Conservation (phyloP, 2,888 invertebrate genomes). For the Sarcophaga subvicina region DNA sequence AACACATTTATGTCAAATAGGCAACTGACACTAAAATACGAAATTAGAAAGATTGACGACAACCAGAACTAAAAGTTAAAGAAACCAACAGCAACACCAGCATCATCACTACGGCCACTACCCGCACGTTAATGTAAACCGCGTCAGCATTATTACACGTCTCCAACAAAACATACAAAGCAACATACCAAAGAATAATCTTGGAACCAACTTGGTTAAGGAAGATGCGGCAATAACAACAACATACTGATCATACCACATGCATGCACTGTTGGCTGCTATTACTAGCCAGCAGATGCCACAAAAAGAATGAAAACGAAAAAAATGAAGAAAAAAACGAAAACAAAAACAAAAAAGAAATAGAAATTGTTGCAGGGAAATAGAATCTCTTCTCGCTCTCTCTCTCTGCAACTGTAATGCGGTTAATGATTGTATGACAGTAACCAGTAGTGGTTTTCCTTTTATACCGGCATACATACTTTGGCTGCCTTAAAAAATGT, state of each 20-base stretch:
- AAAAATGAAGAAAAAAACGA: no score
- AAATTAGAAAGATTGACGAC: slow-evolving; percentile 55
- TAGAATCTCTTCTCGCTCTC: no score
- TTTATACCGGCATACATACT: no score
- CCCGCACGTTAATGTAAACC: not conserved
- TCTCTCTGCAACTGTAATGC: slow-evolving; percentile 32
- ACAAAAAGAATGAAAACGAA: not conserved
- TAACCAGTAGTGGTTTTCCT: slow-evolving; percentile 12
- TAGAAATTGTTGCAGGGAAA: no score
- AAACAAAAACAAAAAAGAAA: no score
- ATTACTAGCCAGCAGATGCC: not conserved
- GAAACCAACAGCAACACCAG: not conserved
- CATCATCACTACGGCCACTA: not conserved
- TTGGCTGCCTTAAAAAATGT: not conserved
- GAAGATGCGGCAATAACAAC: not conserved
- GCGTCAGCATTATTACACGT: not conserved
- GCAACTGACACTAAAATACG: slow-evolving; percentile 55
- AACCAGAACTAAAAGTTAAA: slow-evolving; percentile 53
- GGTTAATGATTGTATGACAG: slow-evolving; percentile 61
- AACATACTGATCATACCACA: slow-evolving; percentile 54
- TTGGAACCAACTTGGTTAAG: slow-evolving; percentile 15
- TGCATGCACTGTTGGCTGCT: slow-evolving; percentile 6
- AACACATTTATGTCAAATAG: slow-evolving; percentile 52
- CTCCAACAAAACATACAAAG: not conserved
- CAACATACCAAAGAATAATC: slow-evolving; percentile 13